Evolutionary conservation across 2,888 invertebrate species (phyloP).

Genomic region (Chrysolina oricalcia): DNA sequence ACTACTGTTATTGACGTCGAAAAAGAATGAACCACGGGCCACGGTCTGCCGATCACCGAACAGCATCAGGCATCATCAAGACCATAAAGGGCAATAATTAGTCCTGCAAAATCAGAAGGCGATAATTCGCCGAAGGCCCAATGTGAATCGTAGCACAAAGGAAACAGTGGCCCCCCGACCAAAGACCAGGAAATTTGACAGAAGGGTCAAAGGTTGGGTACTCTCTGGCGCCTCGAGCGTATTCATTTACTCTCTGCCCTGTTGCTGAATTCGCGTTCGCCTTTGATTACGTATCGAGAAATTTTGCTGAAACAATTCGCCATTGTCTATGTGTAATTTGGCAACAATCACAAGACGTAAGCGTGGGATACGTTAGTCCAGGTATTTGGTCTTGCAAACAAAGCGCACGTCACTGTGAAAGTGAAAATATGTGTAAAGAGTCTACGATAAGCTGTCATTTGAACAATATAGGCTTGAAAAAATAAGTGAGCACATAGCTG

Average conservation of each 20-base stretch:
- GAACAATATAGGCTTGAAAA: too few species aligned
- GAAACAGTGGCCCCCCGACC: conserved; percentile 66
- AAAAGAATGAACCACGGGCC: conserved; percentile 37
- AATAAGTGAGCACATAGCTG: too few species aligned
- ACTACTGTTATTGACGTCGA: conserved; percentile 29
- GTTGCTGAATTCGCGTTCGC: conserved; percentile 41
- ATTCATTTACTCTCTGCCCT: conserved; percentile 60
- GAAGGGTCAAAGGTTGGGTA: conserved; percentile 67
- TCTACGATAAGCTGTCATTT: too few species aligned
- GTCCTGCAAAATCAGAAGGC: conserved; percentile 65
- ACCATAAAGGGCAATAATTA: conserved; percentile 62
- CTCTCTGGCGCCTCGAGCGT: conserved; percentile 57
- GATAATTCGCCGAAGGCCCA: conserved; percentile 62
- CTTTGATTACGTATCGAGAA: conserved; percentile 61
- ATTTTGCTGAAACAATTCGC: conserved; percentile 52
- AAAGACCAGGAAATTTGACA: conserved; percentile 71
- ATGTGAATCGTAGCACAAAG: conserved; percentile 67
- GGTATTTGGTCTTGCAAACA: not conserved
- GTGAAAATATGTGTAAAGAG: too few species aligned
- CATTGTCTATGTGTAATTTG: conserved; percentile 55
- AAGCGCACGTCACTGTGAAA: too few species aligned
- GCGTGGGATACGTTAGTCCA: not conserved
- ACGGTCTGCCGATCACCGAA: conserved; percentile 40
- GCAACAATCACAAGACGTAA: conserved; percentile 42
- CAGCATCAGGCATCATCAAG: conserved; percentile 34